Evolutionary conservation across 2,888 invertebrate species (phyloP).

Genomic region (Siphonodentalium dalli): DNA sequence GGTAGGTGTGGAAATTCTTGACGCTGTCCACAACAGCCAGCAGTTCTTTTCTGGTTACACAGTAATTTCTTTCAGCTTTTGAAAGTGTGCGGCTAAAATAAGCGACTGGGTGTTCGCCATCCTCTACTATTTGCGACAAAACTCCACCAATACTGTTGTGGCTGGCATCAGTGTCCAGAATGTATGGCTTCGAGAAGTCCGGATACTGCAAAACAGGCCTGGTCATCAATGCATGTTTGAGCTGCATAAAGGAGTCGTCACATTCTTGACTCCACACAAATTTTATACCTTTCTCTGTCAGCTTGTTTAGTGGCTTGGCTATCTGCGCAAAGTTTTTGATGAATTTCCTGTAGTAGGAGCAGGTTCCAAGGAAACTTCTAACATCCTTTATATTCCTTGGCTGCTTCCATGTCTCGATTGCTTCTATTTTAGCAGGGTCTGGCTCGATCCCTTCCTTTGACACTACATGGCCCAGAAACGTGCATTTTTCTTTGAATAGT

Average conservation of each 20-base stretch:
- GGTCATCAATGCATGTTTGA: constrained; percentile 17
- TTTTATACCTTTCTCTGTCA: too few relatives aligned
- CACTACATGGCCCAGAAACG: too few relatives aligned
- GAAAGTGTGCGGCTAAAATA: constrained; percentile 14
- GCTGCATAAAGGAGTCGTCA: constrained; percentile 12
- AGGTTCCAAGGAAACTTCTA: too few relatives aligned
- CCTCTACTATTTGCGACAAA: constrained; percentile 10
- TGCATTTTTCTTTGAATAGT: too few relatives aligned
- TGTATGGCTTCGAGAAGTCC: neutral
- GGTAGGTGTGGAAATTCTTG: constrained; percentile 20
- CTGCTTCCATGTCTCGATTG: too few relatives aligned
- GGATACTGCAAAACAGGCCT: constrained; percentile 24
- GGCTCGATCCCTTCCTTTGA: too few relatives aligned
- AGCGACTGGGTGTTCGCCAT: constrained; percentile 26
- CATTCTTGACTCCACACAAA: constrained; percentile 16
- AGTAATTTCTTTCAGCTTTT: constrained; percentile 16
- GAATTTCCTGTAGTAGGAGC: too few relatives aligned
- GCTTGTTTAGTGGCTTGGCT: too few relatives aligned
- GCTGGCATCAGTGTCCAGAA: constrained; percentile 30
- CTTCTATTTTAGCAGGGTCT: too few relatives aligned
- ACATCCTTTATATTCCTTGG: too few relatives aligned
- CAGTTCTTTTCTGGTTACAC: constrained; percentile 22
- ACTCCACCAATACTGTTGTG: constrained; percentile 20
- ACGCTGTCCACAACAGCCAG: constrained; percentile 18
- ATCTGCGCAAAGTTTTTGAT: too few relatives aligned